These are phyloP conservation scores for Micromys minutus DNA, from an alignment of 2,113 vertebrate species.

Conservation along the genomic window DNA sequence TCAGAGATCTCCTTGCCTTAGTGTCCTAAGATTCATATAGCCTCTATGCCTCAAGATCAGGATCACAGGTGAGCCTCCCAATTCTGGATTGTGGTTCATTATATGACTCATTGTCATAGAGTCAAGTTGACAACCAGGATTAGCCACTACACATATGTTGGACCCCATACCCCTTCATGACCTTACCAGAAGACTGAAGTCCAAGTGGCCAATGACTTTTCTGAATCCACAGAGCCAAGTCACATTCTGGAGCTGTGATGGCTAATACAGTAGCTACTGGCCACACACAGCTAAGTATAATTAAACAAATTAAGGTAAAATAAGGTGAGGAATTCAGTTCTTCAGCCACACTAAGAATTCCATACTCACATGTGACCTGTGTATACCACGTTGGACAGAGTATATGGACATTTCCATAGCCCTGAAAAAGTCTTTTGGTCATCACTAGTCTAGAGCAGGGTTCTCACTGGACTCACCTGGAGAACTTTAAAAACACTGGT, in stretches of 20 bases:
- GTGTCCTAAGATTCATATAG: too few species aligned
- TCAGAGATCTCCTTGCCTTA: too few species aligned
- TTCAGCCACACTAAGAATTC: not conserved
- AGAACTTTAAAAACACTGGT: not conserved
- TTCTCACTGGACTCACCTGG: not conserved
- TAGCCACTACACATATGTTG: too few species aligned
- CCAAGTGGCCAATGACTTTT: not conserved
- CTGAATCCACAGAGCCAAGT: not conserved
- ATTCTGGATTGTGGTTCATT: too few species aligned
- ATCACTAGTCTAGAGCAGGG: not conserved
- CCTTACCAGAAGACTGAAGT: not conserved
- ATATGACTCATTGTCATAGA: too few species aligned
- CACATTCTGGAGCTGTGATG: not conserved
- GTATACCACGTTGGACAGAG: not conserved
- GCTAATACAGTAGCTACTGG: not conserved
- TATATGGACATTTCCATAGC: not conserved
- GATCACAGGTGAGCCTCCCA: too few species aligned
- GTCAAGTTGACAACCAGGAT: too few species aligned
- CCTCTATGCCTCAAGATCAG: too few species aligned
- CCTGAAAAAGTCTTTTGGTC: not conserved
- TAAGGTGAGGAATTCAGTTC: not conserved
- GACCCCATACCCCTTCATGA: not conserved
- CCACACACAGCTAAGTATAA: not conserved
- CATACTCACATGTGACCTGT: not conserved
- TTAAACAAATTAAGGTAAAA: not conserved